These are phyloP conservation scores for Zeuzera pyrina DNA, from an alignment of 2,888 invertebrate genomes.

Conservation along the genomic window DNA sequence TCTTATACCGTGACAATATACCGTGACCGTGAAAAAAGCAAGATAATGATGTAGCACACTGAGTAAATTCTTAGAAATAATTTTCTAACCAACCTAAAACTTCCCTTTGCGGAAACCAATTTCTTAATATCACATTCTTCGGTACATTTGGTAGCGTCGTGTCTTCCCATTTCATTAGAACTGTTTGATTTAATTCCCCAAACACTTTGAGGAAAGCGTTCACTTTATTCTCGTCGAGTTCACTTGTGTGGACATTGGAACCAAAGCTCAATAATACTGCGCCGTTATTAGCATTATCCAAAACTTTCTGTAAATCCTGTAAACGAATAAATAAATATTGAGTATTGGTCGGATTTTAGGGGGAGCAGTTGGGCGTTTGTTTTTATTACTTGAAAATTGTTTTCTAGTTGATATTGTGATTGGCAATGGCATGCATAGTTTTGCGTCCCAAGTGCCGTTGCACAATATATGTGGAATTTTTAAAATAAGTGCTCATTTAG, in stretches of 20 bases:
- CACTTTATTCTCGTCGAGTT: constrained; percentile 24
- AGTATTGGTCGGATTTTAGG: no score
- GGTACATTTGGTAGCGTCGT: constrained; percentile 40
- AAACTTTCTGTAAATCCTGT: constrained; percentile 27
- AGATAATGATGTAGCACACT: no score
- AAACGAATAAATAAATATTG: constrained; percentile 5
- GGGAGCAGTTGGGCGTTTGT: no score
- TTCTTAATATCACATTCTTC: constrained; percentile 47
- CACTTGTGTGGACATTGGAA: constrained; percentile 26
- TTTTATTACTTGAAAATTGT: no score
- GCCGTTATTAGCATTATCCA: constrained; percentile 28
- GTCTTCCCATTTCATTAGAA: constrained; percentile 69
- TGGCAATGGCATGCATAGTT: no score
- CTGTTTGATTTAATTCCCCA: constrained; percentile 46
- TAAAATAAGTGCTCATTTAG: no score
- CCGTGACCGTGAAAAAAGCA: no score
- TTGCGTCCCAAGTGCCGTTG: no score
- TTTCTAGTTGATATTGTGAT: no score
- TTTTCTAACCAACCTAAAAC: constrained; percentile 36
- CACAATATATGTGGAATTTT: no score
- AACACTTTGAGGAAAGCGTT: constrained; percentile 41
- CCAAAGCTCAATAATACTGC: constrained; percentile 36
- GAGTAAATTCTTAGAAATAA: background rate
- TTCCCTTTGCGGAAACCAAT: constrained; percentile 71
- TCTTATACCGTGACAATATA: no score